phyloP scores from a whole-genome alignment of 1,140 invertebrate genomes.

The Battus philenor region DNA sequence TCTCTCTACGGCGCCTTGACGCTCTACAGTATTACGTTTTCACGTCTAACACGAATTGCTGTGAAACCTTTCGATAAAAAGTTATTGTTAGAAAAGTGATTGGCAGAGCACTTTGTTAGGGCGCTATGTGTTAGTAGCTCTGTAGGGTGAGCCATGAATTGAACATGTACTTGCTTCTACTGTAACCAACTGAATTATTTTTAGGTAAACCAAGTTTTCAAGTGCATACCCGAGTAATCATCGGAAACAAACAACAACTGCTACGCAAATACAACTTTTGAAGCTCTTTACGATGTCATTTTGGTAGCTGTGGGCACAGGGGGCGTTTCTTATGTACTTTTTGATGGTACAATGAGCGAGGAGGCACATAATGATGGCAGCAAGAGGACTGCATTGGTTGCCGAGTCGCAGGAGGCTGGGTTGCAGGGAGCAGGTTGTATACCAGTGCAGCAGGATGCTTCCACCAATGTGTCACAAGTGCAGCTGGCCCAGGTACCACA shows the following conservation, averaged over 20 bases:
- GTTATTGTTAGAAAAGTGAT: conserved; percentile 28
- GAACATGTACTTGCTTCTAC: too few relatives aligned
- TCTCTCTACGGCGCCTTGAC: conserved; percentile 27
- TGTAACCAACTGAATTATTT: too few relatives aligned
- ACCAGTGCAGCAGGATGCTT: conserved; percentile 26
- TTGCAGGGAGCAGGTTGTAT: conserved; percentile 26
- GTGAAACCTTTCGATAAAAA: conserved; percentile 39
- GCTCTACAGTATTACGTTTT: conserved; percentile 23
- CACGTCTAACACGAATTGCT: conserved; percentile 16
- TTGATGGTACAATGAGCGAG: conserved; percentile 65
- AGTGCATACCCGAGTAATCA: conserved; percentile 13
- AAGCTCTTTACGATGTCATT: conserved; percentile 46
- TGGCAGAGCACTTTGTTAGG: conserved; percentile 19
- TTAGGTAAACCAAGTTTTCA: conserved; percentile 23
- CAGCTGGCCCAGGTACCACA: conserved; percentile 52
- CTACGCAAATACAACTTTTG: conserved; percentile 36
- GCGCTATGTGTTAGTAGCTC: conserved; percentile 22
- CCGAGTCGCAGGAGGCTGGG: conserved; percentile 29
- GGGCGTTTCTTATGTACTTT: conserved; percentile 38
- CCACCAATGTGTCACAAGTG: conserved; percentile 46
- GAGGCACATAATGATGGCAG: conserved; percentile 53
- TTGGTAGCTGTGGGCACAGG: conserved; percentile 37
- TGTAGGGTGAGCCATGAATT: too few relatives aligned
- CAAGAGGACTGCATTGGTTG: conserved; percentile 42
- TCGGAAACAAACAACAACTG: conserved; percentile 19